Conservation (phyloP, 2,888 invertebrate species). For the Ethmia dodecea region DNA sequence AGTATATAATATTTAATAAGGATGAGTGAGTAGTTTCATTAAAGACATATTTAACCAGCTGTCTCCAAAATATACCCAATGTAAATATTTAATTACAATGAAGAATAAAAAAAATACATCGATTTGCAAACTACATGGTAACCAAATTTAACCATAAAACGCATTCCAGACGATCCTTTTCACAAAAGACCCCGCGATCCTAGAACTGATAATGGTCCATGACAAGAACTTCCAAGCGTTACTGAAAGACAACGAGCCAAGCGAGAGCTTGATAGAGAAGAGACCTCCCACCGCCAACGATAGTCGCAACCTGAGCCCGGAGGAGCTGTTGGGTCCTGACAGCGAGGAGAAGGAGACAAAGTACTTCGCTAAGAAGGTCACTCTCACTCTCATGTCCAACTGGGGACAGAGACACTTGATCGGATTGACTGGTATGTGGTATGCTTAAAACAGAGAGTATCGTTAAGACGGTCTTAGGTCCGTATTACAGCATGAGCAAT, state of each 20-base stretch:
- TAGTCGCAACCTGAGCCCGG: conserved; percentile 40
- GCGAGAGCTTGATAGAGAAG: conserved; percentile 48
- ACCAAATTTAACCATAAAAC: background rate
- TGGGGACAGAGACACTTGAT: conserved; percentile 80
- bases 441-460: too few relatives aligned
- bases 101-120: too few relatives aligned
- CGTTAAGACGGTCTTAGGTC: too few relatives aligned
- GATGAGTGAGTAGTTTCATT: too few relatives aligned
- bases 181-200: conserved; percentile 85
- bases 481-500: too few relatives aligned
- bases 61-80: too few relatives aligned
- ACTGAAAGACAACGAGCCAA: conserved; percentile 55
- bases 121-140: too few relatives aligned
- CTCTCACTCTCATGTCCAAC: conserved; percentile 78
- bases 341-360: conserved; percentile 37
- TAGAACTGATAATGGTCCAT: conserved; percentile 69
- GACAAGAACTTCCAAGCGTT: conserved; percentile 62
- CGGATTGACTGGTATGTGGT: conserved; percentile 76
- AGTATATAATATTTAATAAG: too few relatives aligned
- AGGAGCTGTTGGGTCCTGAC: conserved; percentile 28
- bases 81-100: too few relatives aligned
- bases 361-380: conserved; percentile 60
- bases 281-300: conserved; percentile 80
- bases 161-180: conserved; percentile 87
- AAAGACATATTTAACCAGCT: too few relatives aligned